Evolutionary conservation across 2,888 invertebrate genomes (phyloP), one percentile per base, ranked within the genome.

Genomic region (Drosophila monieri): DNA sequence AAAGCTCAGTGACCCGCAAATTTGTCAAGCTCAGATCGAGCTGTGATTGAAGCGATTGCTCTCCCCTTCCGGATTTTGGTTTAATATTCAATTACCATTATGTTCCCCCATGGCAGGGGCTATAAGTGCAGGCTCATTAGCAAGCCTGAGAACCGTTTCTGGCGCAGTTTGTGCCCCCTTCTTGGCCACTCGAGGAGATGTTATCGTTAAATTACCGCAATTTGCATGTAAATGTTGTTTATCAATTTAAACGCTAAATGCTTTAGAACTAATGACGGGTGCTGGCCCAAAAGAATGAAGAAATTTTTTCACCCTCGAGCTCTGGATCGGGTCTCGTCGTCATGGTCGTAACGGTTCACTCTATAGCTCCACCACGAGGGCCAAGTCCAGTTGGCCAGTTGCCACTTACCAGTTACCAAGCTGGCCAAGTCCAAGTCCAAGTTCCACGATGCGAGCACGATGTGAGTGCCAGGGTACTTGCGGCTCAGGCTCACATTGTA

Each of bases 181-280:
- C 14, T 9, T 9, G 35, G 52, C 48, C 52, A 51, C 58, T 70
- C 59, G 48, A 49, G 47, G 48, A 65, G 78, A 78, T 79, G 70
- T 75, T 87, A 85, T 81, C 85, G 53, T 57, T 71, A 85, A 85
- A 85, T 81, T 68, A 80, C 83, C 83, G 74, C 80, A 87, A 85
- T 85, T 85, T 85, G 78, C 87, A 87, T 85, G 78, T 87, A 77
- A 80, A 81, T 80, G 85, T 85, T 85, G 77, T 77, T 85, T 77
- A 87, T 85, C 87, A 84, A 84, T 86, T 86, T 86, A 77, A 84
- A 73, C 80, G 85, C 78, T 86, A 85, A 85, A 87, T 85, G 85
- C 78, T 56, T 77, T 78, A 72, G 78, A 78, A 78, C 80, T 85
- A 85, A 85, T 87, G 87, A 85, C 76, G 77, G 78, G 81, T 73